phyloP scores from a whole-genome alignment of 2,113 vertebrate species.

The Apistogramma diplotaenia region DNA sequence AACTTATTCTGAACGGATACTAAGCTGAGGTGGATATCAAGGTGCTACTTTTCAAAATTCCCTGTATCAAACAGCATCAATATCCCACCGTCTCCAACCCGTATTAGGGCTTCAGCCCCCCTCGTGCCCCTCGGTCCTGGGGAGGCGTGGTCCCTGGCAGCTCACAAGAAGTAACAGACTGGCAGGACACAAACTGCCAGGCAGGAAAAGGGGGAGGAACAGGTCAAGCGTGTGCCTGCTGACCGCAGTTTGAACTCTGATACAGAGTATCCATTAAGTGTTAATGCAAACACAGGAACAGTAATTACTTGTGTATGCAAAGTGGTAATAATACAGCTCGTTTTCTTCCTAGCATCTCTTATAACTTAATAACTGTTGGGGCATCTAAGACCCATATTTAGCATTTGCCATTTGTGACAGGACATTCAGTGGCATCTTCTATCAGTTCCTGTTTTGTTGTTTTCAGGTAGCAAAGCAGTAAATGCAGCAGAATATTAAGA shows the following conservation, averaged over 20 bases:
- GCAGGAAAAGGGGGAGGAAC: conserved; percentile 26
- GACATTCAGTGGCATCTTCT: no score
- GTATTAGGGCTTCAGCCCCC: not conserved
- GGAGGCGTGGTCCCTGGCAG: conserved; percentile 49
- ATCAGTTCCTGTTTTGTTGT: no score
- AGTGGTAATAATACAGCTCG: conserved; percentile 17
- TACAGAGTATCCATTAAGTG: conserved; percentile 5
- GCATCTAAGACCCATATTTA: not conserved
- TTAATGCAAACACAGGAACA: not conserved
- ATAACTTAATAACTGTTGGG: not conserved
- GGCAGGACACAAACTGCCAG: conserved; percentile 53
- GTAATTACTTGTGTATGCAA: conserved; percentile 13
- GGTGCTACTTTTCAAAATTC: not conserved
- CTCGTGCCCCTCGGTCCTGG: not conserved
- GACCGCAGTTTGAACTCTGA: conserved; percentile 65
- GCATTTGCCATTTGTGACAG: no score
- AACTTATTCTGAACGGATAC: not conserved
- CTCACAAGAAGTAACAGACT: conserved; percentile 59
- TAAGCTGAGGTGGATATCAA: not conserved
- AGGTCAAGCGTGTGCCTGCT: conserved; percentile 55
- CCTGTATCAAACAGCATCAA: not conserved
- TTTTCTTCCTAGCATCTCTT: not conserved
- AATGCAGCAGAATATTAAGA: not conserved
- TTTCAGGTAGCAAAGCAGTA: no score
- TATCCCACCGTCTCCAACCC: not conserved